Evolutionary conservation across 1,140 invertebrate species (phyloP).

Genomic region (Penaeus chinensis): DNA sequence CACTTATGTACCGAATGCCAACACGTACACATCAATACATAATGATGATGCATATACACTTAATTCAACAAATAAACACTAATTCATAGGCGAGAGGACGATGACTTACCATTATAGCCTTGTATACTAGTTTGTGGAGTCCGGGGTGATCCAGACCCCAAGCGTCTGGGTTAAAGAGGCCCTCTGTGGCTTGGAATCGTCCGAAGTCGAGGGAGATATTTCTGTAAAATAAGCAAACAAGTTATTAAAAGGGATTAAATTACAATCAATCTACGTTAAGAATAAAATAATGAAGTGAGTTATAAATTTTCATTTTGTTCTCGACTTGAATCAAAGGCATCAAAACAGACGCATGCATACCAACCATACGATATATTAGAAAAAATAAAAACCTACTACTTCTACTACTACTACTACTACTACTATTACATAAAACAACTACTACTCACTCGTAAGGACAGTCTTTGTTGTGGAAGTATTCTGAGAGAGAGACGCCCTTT

Average conservation of each 20-base stretch:
- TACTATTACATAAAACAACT: not conserved
- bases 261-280: too few species aligned
- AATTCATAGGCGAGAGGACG: not conserved
- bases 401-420: too few species aligned
- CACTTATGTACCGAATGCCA: too few species aligned
- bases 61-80: not conserved
- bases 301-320: not conserved
- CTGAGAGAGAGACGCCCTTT: constrained; percentile 66
- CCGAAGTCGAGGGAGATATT: constrained; percentile 68
- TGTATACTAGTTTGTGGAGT: constrained; percentile 73
- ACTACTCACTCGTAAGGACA: constrained; percentile 65
- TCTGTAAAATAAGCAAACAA: constrained; percentile 51
- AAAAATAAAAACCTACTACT: too few species aligned
- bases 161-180: constrained; percentile 75
- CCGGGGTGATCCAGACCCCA: constrained; percentile 76
- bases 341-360: too few species aligned
- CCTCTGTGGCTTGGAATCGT: constrained; percentile 74
- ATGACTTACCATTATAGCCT: constrained; percentile 71
- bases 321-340: too few species aligned
- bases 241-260: not conserved
- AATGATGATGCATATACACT: not conserved
- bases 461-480: constrained; percentile 66
- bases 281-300: too few species aligned
- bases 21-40: too few species aligned
- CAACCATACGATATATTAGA: too few species aligned